Conservation (phyloP, 2,113 vertebrate species). For the Pristiophorus japonicus region DNA sequence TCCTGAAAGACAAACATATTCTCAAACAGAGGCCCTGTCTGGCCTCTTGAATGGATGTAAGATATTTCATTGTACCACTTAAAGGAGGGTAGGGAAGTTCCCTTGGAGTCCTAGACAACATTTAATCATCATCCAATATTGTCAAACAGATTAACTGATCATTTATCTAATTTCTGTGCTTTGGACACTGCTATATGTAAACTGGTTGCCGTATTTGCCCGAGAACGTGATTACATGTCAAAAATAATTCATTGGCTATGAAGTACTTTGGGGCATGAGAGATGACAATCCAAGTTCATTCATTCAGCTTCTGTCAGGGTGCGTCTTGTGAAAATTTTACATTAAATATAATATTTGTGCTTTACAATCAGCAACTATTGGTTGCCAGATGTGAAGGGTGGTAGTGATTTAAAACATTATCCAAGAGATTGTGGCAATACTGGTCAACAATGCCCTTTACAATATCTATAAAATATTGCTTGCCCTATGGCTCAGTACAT, state of each 20-base stretch:
- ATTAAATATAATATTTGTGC: not conserved
- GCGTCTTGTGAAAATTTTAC: not conserved
- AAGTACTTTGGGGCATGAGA: not conserved
- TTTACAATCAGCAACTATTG: not conserved
- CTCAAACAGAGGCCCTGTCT: not conserved
- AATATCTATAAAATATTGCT: constrained; percentile 7
- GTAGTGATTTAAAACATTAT: not conserved
- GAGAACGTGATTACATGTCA: not conserved
- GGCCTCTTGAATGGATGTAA: not conserved
- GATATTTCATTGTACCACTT: not conserved
- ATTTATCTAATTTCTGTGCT: not conserved
- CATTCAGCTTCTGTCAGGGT: not conserved
- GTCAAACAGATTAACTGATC: not conserved
- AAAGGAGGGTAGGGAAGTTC: not conserved
- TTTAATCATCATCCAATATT: not conserved
- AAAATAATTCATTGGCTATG: not conserved
- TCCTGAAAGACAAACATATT: not conserved
- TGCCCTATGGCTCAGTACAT: not conserved
- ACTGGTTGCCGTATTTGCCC: not conserved
- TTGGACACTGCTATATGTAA: not conserved
- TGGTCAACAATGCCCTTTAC: not conserved
- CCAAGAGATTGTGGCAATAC: not conserved
- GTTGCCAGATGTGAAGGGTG: not conserved
- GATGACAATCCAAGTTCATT: not conserved
- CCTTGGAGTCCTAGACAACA: not conserved